These are phyloP conservation scores for Chionomys nivalis DNA, from an alignment of 2,113 vertebrate genomes.

Conservation along the genomic window DNA sequence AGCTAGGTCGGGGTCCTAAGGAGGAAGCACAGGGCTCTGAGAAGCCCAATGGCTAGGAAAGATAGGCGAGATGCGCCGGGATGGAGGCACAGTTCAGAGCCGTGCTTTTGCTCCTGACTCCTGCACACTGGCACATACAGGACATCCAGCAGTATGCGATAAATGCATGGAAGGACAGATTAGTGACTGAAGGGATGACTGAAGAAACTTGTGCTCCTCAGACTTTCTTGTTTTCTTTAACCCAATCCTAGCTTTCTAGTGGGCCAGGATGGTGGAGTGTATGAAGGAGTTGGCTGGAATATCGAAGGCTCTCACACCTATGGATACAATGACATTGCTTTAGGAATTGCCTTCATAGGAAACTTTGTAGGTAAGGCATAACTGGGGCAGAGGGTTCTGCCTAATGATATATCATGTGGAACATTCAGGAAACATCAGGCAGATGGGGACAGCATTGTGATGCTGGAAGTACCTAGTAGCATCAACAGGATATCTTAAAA, in stretches of 20 bases:
- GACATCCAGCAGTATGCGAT: not conserved
- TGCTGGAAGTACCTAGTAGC: not conserved
- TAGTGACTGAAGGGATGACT: not conserved
- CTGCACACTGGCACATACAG: not conserved
- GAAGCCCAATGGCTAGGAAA: not conserved
- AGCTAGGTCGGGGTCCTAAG: not conserved
- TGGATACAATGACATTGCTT: conserved; percentile 85
- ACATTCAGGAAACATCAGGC: not conserved
- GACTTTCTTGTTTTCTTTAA: not conserved
- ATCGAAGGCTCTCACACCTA: conserved; percentile 87
- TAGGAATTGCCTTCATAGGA: conserved; percentile 90
- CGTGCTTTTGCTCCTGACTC: not conserved
- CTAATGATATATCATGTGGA: not conserved
- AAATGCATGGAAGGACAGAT: not conserved
- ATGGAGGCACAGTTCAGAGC: not conserved
- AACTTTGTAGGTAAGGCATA: conserved; percentile 73
- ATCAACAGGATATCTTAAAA: not conserved
- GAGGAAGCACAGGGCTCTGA: not conserved
- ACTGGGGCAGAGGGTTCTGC: not conserved
- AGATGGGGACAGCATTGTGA: not conserved
- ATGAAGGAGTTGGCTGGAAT: conserved; percentile 90
- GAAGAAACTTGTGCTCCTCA: not conserved
- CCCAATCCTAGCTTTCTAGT: conserved; percentile 87
- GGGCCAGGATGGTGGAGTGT: conserved; percentile 85
- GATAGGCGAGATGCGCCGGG: not conserved